Conservation (phyloP, 2,113 vertebrate genomes). For the Peromyscus californicus region DNA sequence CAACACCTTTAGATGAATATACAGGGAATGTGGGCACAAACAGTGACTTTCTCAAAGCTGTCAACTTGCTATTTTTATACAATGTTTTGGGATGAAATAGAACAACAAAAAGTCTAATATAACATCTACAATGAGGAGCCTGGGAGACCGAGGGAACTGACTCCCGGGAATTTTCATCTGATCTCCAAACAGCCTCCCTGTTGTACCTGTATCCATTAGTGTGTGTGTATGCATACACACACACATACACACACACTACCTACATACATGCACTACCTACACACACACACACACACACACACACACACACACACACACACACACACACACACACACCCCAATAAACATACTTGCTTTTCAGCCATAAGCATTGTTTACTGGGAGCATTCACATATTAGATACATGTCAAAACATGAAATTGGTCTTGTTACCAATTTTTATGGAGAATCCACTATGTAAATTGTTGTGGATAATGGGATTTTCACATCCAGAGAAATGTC, state of each 20-base stretch:
- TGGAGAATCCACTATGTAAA: background rate
- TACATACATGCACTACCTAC: too few species aligned
- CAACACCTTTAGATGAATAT: background rate
- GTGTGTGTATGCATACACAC: background rate
- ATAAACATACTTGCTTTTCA: background rate
- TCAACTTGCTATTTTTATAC: constrained; percentile 17
- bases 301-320: background rate
- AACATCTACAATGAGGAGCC: background rate
- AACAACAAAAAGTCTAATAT: background rate
- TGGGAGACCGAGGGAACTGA: background rate
- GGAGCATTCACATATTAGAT: background rate
- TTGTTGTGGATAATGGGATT: background rate
- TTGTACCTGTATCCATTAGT: background rate
- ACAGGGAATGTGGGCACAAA: background rate
- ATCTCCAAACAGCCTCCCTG: too few species aligned
- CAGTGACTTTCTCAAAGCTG: background rate
- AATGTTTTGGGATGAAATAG: background rate
- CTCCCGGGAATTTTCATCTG: background rate
- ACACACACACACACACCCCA: background rate
- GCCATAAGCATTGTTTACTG: background rate
- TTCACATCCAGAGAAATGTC: background rate
- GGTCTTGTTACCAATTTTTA: background rate
- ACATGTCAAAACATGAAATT: background rate
- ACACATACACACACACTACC: too few species aligned
- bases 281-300: too few species aligned